Evolutionary conservation across 2,888 invertebrate genomes (phyloP), one percentile per base, ranked within the genome.

Genomic region (Chaetoderma sp.): DNA sequence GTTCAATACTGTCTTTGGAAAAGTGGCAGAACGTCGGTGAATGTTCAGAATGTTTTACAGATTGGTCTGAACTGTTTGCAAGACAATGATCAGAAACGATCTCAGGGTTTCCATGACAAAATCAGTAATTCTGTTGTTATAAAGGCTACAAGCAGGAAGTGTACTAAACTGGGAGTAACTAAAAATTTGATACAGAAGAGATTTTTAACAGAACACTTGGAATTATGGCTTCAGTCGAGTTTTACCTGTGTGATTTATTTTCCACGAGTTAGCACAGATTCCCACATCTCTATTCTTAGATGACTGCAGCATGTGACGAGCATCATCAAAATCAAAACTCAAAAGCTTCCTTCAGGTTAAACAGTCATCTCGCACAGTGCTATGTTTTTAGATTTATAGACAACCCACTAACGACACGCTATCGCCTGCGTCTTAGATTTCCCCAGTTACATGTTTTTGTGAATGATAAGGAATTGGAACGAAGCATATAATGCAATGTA

Each of bases 221-320:
- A 45, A 21, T 68, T 10, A 21, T 36, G 27, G 3, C 47, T 28
- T 55, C 33, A n/a, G 36, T 64, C 13, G n/a, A 42, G 6, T 55
- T 69, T 28, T 32, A 61, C 49, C 36, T 63, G 3, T 42, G 54
- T 27, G 54, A 57, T 39, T 39, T 70, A n/a, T n/a, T n/a, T n/a
- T n/a, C n/a, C n/a, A n/a, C n/a, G n/a, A n/a, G n/a, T n/a, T n/a
- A n/a, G 50, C 68, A 25, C 62, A 68, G 47, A 13, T 62, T n/a
- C 71, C 70, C 16, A 62, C 70, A 57, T 65, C 68, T 39, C 39
- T 72, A 61, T 67, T 68, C 52, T 56, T 56, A 16, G 65, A 70
- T 10, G 50, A 52, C 50, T 65, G 69, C 27, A 49, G 66, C 13
- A 67, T 71, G 68, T 55, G 65, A 56, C 36, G 33, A 21, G 33